These are phyloP conservation scores for Lasius fuliginosus DNA, from an alignment of 2,888 invertebrate genomes.

Conservation along the genomic window DNA sequence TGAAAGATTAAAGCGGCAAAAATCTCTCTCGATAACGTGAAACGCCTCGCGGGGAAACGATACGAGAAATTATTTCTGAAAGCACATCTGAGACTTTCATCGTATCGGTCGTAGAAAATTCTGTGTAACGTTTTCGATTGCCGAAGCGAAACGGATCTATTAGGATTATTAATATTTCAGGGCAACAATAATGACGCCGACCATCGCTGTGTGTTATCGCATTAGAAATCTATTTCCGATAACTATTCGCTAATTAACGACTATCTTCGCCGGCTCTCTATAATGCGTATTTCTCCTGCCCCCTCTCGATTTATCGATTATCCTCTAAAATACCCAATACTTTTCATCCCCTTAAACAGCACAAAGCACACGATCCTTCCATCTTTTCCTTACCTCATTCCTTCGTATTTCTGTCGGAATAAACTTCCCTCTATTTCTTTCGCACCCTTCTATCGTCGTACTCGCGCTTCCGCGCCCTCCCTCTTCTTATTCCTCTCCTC, in stretches of 20 bases:
- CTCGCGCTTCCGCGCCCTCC: conserved; percentile 48
- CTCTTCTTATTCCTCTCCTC: conserved; percentile 50
- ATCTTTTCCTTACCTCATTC: conserved; percentile 77
- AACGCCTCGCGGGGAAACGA: conserved; percentile 5
- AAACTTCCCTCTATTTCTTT: conserved; percentile 58
- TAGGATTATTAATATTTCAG: conserved; percentile 20
- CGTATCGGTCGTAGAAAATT: not conserved
- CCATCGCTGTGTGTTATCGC: not conserved
- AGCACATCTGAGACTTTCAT: not conserved
- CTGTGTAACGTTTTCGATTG: not conserved
- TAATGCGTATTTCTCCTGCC: conserved; percentile 18
- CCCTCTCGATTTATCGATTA: conserved; percentile 23
- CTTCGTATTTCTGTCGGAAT: conserved; percentile 65
- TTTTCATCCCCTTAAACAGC: conserved; percentile 61
- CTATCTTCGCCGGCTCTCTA: not conserved
- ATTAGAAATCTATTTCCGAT: conserved; percentile 47
- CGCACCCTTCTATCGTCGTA: conserved; percentile 53
- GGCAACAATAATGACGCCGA: conserved; percentile 12
- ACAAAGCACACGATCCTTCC: conserved; percentile 56
- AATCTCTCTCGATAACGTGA: not conserved
- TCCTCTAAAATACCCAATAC: conserved; percentile 52
- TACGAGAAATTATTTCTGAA: not conserved
- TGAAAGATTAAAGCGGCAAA: conserved; percentile 20
- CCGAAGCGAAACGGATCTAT: conserved; percentile 16
- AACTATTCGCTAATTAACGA: conserved; percentile 34